A percentile compares a stretch with the other conserved stretches of the same genome.
Conservation (phyloP, 1,140 invertebrate species). For the Delia radicum region DNA sequence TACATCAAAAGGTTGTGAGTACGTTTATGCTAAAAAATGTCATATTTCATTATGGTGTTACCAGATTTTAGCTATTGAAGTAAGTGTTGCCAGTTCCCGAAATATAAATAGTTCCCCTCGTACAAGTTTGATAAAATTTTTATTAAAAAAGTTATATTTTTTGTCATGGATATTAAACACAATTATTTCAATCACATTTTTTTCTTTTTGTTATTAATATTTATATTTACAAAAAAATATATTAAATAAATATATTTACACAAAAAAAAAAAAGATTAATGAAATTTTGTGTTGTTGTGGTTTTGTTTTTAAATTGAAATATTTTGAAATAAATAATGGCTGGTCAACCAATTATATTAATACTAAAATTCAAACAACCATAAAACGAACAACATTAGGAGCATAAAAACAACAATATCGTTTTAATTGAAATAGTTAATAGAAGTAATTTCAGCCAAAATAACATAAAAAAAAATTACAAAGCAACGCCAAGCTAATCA, state of each 20-base stretch:
- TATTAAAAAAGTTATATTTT: no score
- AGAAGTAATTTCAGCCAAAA: not conserved
- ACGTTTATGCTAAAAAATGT: no score
- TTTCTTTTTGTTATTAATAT: not conserved
- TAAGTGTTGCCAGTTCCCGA: no score
- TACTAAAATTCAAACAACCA: not conserved
- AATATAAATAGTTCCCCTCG: no score
- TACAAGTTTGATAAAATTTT: no score
- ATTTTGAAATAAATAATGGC: not conserved
- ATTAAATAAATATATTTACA: not conserved
- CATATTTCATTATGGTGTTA: no score
- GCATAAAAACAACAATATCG: not conserved
- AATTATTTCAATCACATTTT: not conserved
- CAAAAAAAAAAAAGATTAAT: no score
- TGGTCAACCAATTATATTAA: not conserved
- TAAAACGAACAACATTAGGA: not conserved
- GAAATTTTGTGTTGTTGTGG: not conserved
- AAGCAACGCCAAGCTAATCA: not conserved
- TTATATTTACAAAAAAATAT: not conserved
- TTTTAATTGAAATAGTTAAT: not conserved
- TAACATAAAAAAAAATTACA: not conserved
- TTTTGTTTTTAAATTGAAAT: conserved; percentile 2
- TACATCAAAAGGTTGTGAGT: no score
- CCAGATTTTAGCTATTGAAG: no score
- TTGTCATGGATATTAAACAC: no score